Evolutionary conservation across 2,888 invertebrate species (phyloP).

Genomic region (Zhengitettix transpicula): DNA sequence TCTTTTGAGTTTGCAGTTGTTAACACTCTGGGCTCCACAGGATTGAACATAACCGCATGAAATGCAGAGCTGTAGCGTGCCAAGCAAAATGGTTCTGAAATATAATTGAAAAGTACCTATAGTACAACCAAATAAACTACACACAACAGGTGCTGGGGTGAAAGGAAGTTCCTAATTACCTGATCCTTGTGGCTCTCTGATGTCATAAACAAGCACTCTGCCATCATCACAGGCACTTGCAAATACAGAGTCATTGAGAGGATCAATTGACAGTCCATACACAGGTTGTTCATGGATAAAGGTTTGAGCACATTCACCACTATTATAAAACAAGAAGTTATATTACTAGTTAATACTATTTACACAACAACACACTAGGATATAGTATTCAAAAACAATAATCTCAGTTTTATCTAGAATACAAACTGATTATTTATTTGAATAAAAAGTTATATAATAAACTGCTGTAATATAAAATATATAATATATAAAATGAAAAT

Average conservation of each 20-base stretch:
- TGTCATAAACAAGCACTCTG: slow-evolving; percentile 69
- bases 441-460: too few relatives aligned
- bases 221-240: slow-evolving; percentile 89
- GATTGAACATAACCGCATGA: slow-evolving; percentile 91
- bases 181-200: slow-evolving; percentile 39
- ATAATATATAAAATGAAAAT: too few relatives aligned
- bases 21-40: slow-evolving; percentile 58
- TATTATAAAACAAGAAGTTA: slow-evolving; percentile 16
- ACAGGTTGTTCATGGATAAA: slow-evolving; percentile 79
- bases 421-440: too few relatives aligned
- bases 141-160: background rate
- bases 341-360: background rate
- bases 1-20: slow-evolving; percentile 83
- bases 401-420: too few relatives aligned
- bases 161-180: slow-evolving; percentile 9
- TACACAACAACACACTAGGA: too few relatives aligned
- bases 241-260: slow-evolving; percentile 65
- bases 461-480: too few relatives aligned
- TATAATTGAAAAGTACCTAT: slow-evolving; percentile 11
- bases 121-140: background rate
- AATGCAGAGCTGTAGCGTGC: slow-evolving; percentile 61
- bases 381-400: too few relatives aligned
- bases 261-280: slow-evolving; percentile 76
- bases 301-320: slow-evolving; percentile 47
- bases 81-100: slow-evolving; percentile 43